Evolutionary conservation across 2,113 vertebrate species (phyloP).

Genomic region (Erythrolamprus reginae): DNA sequence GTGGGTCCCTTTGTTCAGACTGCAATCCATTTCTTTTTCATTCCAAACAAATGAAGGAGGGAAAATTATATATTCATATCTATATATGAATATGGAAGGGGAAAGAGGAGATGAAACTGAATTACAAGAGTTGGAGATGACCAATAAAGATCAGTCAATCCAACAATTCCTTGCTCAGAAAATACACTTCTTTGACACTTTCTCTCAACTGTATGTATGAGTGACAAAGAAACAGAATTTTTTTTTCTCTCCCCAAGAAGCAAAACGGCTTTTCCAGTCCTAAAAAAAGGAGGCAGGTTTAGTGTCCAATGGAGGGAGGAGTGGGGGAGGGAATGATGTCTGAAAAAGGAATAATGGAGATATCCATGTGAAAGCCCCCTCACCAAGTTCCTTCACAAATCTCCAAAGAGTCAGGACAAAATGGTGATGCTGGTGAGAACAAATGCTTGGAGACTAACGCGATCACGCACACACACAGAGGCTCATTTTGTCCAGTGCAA

Average conservation of each 20-base stretch:
- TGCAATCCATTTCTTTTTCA: background rate
- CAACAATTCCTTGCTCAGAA: background rate
- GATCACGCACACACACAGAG: slow-evolving; percentile 48
- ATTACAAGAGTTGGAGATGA: background rate
- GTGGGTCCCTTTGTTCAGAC: background rate
- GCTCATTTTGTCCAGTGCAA: slow-evolving; percentile 58
- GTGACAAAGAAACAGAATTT: background rate
- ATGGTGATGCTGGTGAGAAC: slow-evolving; percentile 32
- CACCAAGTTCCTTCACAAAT: background rate
- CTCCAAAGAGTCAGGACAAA: slow-evolving; percentile 25
- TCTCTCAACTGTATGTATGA: background rate
- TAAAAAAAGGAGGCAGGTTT: background rate
- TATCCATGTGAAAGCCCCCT: background rate
- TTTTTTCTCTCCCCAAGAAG: background rate
- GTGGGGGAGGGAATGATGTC: background rate
- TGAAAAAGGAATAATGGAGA: slow-evolving; percentile 6
- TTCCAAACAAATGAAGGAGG: background rate
- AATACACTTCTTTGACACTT: background rate
- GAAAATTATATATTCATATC: background rate
- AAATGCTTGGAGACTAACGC: slow-evolving; percentile 59
- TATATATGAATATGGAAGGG: background rate
- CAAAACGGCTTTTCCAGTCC: background rate
- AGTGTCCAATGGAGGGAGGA: background rate
- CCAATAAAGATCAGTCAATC: background rate
- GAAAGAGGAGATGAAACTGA: background rate